Percentiles rank a stretch among this genome's conserved stretches.
Evolutionary conservation across 2,113 vertebrate species (phyloP).

Genomic region (Euleptes europaea): DNA sequence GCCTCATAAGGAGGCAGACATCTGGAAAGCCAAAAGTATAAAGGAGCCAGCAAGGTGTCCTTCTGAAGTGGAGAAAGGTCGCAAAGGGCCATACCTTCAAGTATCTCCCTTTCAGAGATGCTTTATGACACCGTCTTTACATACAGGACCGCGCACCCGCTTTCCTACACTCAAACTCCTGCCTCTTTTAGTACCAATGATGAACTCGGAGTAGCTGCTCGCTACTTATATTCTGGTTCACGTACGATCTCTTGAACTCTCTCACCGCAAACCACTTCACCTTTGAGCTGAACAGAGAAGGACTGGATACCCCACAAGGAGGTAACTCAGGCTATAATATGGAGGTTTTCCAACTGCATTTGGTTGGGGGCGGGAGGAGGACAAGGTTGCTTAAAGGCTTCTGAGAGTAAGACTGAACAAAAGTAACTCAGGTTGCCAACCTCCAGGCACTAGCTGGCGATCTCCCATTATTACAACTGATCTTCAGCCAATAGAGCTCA

Average conservation of each 20-base stretch:
- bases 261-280: slow-evolving; percentile 24
- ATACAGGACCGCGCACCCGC: slow-evolving; percentile 35
- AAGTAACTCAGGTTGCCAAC: too few relatives aligned
- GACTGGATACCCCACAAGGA: too few relatives aligned
- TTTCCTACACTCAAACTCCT: slow-evolving; percentile 38
- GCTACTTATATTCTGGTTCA: slow-evolving; percentile 22
- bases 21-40: slow-evolving; percentile 57
- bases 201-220: slow-evolving; percentile 39
- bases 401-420: too few relatives aligned
- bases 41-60: slow-evolving; percentile 57
- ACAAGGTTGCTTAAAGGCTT: background rate
- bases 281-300: background rate
- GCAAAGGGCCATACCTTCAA: slow-evolving; percentile 48
- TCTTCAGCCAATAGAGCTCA: too few relatives aligned
- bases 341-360: background rate
- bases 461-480: too few relatives aligned
- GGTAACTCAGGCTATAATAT: too few relatives aligned
- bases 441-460: too few relatives aligned
- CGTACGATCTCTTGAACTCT: background rate
- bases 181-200: background rate
- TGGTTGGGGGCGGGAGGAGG: too few relatives aligned
- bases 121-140: slow-evolving; percentile 55
- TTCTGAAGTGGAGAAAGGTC: slow-evolving; percentile 57
- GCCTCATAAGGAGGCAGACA: slow-evolving; percentile 65
- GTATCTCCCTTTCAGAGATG: slow-evolving; percentile 43